phyloP scores from a whole-genome alignment of 2,888 invertebrate genomes.

The Rhagonycha fulva region DNA sequence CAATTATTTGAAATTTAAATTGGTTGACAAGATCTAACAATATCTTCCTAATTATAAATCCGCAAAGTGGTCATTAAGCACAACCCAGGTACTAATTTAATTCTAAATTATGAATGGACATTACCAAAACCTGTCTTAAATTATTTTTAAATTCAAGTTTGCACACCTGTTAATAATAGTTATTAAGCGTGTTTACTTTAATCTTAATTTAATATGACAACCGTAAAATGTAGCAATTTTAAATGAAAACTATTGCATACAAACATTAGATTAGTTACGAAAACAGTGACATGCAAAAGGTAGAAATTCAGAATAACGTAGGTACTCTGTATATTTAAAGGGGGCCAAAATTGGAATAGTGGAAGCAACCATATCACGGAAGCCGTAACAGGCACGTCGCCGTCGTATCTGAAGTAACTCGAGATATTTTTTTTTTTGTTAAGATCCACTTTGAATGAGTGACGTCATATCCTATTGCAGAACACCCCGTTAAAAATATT shows the following conservation, averaged over 20 bases:
- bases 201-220: conserved; percentile 31
- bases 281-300: not conserved
- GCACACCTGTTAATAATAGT: conserved; percentile 27
- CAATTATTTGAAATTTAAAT: not conserved
- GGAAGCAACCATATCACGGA: too few relatives aligned
- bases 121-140: conserved; percentile 10
- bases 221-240: conserved; percentile 25
- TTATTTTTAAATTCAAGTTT: conserved; percentile 6
- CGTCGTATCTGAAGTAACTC: not conserved
- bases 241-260: conserved; percentile 7
- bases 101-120: conserved; percentile 4
- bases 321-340: too few relatives aligned
- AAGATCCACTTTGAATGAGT: not conserved
- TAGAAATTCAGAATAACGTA: too few relatives aligned
- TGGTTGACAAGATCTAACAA: not conserved
- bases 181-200: conserved; percentile 27
- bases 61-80: not conserved
- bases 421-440: not conserved
- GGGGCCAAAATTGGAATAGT: too few relatives aligned
- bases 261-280: not conserved
- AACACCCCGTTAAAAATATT: not conserved
- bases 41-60: not conserved
- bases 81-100: conserved; percentile 1
- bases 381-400: too few relatives aligned
- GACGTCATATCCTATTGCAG: not conserved